phyloP scores from a whole-genome alignment of 1,140 invertebrate genomes.

The Anthonomus grandis region DNA sequence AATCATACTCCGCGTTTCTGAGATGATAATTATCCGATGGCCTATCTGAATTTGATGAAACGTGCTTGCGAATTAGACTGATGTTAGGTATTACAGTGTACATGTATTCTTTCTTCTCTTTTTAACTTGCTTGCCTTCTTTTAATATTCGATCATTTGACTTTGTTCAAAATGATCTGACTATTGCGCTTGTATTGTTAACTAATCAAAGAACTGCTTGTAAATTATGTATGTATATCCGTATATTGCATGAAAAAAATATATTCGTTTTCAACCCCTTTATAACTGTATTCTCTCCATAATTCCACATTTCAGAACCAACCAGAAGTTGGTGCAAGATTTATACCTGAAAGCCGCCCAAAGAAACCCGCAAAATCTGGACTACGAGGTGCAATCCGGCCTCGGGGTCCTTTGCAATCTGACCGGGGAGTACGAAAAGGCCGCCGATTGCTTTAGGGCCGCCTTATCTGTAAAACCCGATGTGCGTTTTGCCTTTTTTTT shows the following conservation, averaged over 20 bases:
- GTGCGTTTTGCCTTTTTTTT: slow-evolving; percentile 51
- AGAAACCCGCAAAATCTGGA: slow-evolving; percentile 75
- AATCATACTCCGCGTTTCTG: no score
- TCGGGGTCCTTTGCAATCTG: slow-evolving; percentile 94
- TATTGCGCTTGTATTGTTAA: no score
- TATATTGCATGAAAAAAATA: background rate
- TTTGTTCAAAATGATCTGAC: no score
- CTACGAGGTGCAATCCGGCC: slow-evolving; percentile 91
- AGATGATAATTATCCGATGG: no score
- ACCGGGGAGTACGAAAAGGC: slow-evolving; percentile 94
- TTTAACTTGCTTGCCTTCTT: no score
- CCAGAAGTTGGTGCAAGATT: slow-evolving; percentile 69
- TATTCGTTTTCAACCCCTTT: background rate
- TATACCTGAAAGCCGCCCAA: slow-evolving; percentile 84
- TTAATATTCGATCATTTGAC: no score
- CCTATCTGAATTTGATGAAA: no score
- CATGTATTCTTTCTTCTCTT: no score
- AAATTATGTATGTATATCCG: no score
- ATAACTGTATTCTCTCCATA: background rate
- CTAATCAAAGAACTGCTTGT: no score
- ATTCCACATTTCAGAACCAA: slow-evolving; percentile 52
- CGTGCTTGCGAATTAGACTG: no score
- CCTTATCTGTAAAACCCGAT: slow-evolving; percentile 76
- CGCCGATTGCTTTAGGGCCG: slow-evolving; percentile 91
- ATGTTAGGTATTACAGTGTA: no score